Base-by-base conservation (phyloP, 2,797 vertebrate species). In the Sebastolobus altivelis region DNA sequence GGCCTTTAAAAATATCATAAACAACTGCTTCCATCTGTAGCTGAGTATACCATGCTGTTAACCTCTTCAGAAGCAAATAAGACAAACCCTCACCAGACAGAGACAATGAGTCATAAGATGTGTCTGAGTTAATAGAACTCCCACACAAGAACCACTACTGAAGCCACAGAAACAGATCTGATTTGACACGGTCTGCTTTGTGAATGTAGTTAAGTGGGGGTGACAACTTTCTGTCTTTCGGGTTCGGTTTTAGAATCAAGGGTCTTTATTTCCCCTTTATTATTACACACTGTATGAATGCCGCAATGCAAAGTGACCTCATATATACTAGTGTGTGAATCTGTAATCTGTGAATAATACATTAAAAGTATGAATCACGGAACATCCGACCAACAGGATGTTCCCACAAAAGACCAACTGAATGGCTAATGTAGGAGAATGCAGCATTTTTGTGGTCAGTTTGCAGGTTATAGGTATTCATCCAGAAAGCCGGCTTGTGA, bases 61-160 rank as follows among this genome's bases (percentile, higher is more conserved):
- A 74, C 68, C 72, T 69, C 63, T 49, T 38, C 59, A 33, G 70
- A 11, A 69, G 62, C 10, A 12, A 65, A 55, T 58, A 35, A 86
- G 43, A 78, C 65, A 87, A 89, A 87, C 58, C 71, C 43, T 80
- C 56, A 80, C 37, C 85, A 90, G 87, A 88, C 88, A 80, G 72
- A 82, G 61, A 78, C 74, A 58, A 40, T 86, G 88, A 91, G 66
- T 92, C 88, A 92, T 65, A 55, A 70, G 62, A 86, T 74, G 68
- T 69, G 65, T 89, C 85, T 85, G 82, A 82, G 87, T 81, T 86
- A 84, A 87, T 81, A 80, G 72, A 43, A 85, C 79, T 80, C 73
- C 72, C 46, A 63, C 56, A 65, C 63, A 59, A 35, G 69, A 76
- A 55, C 65, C 76, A 65, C 67, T 63, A 65, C 25, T 69, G 29